Evolutionary conservation across 2,797 vertebrate genomes (phyloP).

Genomic region (Chaunax sp.): DNA sequence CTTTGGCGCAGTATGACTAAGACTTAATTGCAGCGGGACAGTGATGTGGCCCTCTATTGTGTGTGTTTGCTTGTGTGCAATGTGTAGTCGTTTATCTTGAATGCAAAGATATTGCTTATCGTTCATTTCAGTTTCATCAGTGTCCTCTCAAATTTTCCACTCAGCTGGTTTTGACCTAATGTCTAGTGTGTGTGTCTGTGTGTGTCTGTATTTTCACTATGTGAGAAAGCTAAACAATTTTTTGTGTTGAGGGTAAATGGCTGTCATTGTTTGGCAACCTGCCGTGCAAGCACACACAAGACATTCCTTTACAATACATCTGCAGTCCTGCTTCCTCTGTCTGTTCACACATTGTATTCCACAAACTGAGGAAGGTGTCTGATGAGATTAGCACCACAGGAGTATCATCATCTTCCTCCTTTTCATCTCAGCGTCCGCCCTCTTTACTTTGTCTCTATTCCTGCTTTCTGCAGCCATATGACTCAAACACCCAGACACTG

Average conservation of each 20-base stretch:
- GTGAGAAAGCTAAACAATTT: constrained; percentile 35
- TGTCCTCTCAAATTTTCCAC: constrained; percentile 49
- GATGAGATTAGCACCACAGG: constrained; percentile 7
- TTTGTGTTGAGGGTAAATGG: constrained; percentile 17
- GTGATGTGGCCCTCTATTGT: constrained; percentile 64
- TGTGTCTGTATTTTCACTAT: constrained; percentile 4
- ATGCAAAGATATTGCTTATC: constrained; percentile 53
- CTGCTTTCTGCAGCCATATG: constrained; percentile 32
- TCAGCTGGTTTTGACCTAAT: constrained; percentile 34
- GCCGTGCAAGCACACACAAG: constrained; percentile 9
- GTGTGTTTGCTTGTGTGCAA: constrained; percentile 36
- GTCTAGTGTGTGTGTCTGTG: not conserved
- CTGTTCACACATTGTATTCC: constrained; percentile 23
- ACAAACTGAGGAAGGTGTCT: constrained; percentile 12
- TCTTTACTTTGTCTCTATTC: constrained; percentile 20
- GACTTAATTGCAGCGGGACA: constrained; percentile 81
- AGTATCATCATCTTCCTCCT: not conserved
- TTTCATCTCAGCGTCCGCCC: constrained; percentile 13
- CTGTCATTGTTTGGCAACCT: constrained; percentile 28
- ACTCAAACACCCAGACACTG: constrained; percentile 45
- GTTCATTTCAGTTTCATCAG: constrained; percentile 44
- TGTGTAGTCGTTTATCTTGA: constrained; percentile 35
- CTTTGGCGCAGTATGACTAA: constrained; percentile 80
- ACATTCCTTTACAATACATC: constrained; percentile 17
- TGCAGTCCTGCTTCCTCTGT: constrained; percentile 19